These are phyloP conservation scores for Pyrocoelia pectoralis DNA, from an alignment of 2,888 invertebrate species.

Conservation along the genomic window DNA sequence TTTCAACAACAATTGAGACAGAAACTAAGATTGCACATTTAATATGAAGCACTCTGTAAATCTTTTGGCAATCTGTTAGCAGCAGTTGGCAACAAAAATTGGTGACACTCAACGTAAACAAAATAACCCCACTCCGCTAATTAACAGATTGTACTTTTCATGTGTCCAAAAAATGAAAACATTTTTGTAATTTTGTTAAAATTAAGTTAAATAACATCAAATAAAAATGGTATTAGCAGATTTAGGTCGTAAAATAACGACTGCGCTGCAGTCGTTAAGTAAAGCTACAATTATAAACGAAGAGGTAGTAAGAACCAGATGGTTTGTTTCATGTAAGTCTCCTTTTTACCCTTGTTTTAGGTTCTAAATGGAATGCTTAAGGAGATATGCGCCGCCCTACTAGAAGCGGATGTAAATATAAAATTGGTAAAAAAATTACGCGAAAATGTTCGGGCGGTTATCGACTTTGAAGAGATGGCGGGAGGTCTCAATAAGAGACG, in stretches of 20 bases:
- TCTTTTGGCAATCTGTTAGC: too few species aligned
- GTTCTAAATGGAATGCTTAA: conserved; percentile 99
- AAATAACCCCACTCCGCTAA: too few species aligned
- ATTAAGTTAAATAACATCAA: background rate
- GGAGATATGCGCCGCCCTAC: conserved; percentile 95
- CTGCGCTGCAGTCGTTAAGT: conserved; percentile 95
- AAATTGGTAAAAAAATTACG: conserved; percentile 92
- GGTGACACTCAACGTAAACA: too few species aligned
- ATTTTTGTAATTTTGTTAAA: background rate
- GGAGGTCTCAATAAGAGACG: conserved; percentile 96
- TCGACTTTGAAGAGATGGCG: conserved; percentile 99
- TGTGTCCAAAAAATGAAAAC: too few species aligned
- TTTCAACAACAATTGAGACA: too few species aligned
- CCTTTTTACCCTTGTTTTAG: conserved; percentile 61
- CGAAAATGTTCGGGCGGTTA: conserved; percentile 96
- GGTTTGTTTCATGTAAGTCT: background rate
- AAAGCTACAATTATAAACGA: conserved; percentile 99
- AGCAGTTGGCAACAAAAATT: too few species aligned
- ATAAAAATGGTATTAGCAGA: conserved; percentile 99
- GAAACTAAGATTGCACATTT: too few species aligned
- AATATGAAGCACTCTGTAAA: too few species aligned
- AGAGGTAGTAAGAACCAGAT: conserved; percentile 71
- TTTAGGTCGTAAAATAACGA: conserved; percentile 98
- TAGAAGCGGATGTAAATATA: conserved; percentile 98
- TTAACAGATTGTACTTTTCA: too few species aligned